Conservation (phyloP, 2,888 invertebrate species). For the Mantis religiosa region DNA sequence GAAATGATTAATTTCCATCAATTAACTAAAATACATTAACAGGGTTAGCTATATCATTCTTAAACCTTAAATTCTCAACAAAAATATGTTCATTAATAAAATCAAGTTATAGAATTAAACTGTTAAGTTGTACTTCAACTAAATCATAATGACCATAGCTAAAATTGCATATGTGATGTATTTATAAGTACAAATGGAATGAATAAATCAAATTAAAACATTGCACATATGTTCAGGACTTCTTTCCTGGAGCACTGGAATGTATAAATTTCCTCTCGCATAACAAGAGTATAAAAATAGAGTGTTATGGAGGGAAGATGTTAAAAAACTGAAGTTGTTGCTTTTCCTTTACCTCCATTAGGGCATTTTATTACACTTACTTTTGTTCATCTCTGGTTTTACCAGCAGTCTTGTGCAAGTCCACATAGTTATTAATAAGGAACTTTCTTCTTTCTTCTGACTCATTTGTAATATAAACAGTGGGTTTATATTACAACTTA, state of each 20-base stretch:
- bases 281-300: neutral
- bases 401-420: neutral
- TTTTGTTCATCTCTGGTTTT: neutral
- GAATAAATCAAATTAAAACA: neutral
- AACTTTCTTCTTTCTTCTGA: neutral
- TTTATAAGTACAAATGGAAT: neutral
- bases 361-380: neutral
- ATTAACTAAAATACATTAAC: too few species aligned
- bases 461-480: neutral
- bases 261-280: neutral
- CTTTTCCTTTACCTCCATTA: neutral
- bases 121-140: neutral
- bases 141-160: neutral
- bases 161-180: neutral
- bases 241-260: neutral
- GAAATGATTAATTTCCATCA: too few species aligned
- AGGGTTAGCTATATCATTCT: neutral
- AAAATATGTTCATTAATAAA: neutral
- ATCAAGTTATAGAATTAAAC: neutral
- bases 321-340: neutral
- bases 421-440: neutral
- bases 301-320: neutral
- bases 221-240: neutral
- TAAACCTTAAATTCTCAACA: neutral
- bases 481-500: neutral